Conservation (phyloP, 2,113 vertebrate species). For the Chloroceryle aenea region DNA sequence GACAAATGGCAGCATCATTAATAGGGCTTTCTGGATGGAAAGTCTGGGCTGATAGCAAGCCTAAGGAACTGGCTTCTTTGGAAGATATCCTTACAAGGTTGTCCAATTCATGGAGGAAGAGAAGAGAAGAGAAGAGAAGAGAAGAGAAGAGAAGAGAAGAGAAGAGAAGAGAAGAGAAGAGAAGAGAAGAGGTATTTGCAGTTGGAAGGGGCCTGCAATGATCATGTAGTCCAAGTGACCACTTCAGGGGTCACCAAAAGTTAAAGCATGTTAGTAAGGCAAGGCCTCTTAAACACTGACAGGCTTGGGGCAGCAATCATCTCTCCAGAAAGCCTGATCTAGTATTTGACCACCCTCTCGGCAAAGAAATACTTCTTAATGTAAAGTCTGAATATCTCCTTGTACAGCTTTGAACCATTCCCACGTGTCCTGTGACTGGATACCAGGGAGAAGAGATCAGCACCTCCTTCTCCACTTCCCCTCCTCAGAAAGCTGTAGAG, state of each 20-base stretch:
- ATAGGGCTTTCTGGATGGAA: background rate
- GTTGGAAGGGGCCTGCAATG: background rate
- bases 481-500: background rate
- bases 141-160: background rate
- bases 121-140: background rate
- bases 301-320: background rate
- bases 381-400: background rate
- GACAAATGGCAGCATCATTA: background rate
- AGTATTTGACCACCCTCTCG: background rate
- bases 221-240: background rate
- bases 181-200: background rate
- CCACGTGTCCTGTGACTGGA: accelerated
- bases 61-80: background rate
- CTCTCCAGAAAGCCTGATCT: background rate
- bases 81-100: background rate
- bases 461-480: background rate
- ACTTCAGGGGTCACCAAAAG: background rate
- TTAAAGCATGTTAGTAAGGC: background rate
- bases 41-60: background rate
- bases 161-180: background rate
- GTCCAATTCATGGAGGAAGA: background rate
- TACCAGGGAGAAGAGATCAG: background rate
- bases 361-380: background rate
- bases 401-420: background rate
- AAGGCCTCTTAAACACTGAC: background rate